A percentile compares a stretch with the other conserved stretches of the same genome.
phyloP scores from a whole-genome alignment of 2,113 vertebrate genomes.

The Benitochromis conjunctus region DNA sequence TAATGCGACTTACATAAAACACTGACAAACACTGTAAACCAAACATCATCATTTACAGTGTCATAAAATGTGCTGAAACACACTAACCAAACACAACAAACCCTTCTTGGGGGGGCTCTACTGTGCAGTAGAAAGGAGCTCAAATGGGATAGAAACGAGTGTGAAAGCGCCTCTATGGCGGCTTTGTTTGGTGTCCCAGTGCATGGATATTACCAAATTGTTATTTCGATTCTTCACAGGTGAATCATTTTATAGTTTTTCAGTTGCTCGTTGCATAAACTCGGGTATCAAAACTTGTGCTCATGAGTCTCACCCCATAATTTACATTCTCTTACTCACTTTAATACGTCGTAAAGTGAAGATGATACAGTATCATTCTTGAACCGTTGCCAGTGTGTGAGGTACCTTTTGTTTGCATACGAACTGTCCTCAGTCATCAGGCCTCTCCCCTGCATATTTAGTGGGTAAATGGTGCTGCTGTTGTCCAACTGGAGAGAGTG shows the following conservation, averaged over 20 bases:
- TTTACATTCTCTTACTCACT: neutral
- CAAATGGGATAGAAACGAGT: neutral
- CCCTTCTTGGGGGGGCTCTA: fast-evolving
- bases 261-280: neutral
- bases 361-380: neutral
- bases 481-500: neutral
- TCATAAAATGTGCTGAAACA: neutral
- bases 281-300: neutral
- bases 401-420: neutral
- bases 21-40: neutral
- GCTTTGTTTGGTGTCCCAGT: neutral
- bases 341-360: neutral
- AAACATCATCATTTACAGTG: neutral
- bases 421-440: neutral
- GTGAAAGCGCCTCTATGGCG: neutral
- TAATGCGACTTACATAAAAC: neutral
- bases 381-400: neutral
- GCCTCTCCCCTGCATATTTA: neutral
- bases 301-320: neutral
- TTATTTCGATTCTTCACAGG: neutral
- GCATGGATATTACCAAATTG: neutral
- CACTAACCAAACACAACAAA: neutral
- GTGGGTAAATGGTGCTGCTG: neutral
- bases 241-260: neutral
- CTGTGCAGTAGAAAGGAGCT: fast-evolving